Conservation (phyloP, 2,113 vertebrate genomes). For the Aramus guarauna region DNA sequence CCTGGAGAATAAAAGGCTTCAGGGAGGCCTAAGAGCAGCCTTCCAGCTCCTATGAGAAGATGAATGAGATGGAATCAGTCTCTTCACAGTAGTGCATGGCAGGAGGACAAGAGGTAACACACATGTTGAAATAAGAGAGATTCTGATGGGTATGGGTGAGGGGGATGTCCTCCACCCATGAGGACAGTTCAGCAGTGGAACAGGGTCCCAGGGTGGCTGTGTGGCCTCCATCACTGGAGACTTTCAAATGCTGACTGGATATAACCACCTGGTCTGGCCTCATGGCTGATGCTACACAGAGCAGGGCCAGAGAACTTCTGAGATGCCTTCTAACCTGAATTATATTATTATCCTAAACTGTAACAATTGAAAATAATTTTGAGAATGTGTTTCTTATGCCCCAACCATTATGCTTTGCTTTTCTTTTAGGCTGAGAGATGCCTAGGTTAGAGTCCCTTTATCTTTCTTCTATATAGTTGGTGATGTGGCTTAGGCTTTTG, state of each 20-base stretch:
- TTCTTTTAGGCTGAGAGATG: background rate
- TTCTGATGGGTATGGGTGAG: background rate
- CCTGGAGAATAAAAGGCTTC: background rate
- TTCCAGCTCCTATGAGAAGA: background rate
- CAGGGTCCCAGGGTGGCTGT: background rate
- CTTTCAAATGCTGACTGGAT: background rate
- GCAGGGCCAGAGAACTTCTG: background rate
- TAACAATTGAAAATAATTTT: background rate
- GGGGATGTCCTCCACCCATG: fast-evolving
- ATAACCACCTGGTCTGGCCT: background rate
- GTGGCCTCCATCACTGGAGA: background rate
- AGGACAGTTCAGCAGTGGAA: background rate
- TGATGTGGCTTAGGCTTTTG: background rate
- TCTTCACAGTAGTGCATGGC: background rate
- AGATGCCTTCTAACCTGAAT: background rate
- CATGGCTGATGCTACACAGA: background rate
- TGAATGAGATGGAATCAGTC: background rate
- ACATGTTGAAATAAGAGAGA: background rate
- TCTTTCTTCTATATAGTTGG: background rate
- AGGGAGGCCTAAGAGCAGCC: background rate
- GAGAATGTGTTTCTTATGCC: background rate
- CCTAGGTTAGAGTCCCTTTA: background rate
- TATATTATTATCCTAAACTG: background rate
- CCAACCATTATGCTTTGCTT: background rate
- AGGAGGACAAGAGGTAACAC: background rate